Base-by-base conservation (phyloP, 1,140 invertebrate genomes). In the Orchestia grillus region DNA sequence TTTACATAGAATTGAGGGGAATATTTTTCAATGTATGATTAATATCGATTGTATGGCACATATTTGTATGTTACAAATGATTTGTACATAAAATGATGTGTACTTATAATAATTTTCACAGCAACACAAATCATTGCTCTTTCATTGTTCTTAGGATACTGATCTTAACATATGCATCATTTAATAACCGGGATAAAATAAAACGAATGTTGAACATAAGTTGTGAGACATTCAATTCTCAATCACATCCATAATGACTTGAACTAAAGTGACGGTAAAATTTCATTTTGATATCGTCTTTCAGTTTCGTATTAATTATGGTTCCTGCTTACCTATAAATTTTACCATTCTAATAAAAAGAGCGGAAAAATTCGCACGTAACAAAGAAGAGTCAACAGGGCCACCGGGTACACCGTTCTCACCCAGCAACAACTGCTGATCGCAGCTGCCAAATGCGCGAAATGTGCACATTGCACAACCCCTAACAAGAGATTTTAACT, bases 401-500 rank as follows among this genome's bases (percentile, higher is more conserved):
- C 88, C 88, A 90, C 88, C 88, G 88, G 88, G 88, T 90, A 90
- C 88, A 44, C 88, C 41, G 4, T 42, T 44, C 44, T 94, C 92
- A 94, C 92, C 44, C 92, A 94, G 92, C 92, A 94, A 94, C 92
- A 94, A 94, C 92, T 94, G 92, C 92, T 94, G 92, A 94, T 94
- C 44, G 43, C 44, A 40, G 43, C 92, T 94, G 92, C 92, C 92
- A 94, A 44, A 94, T 94, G 92, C 44, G 44, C 40, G 44, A 23
- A 53, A 36, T 19, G 47, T 19, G 47, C 6, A 53, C 6, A 36
- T 1, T 23, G 62, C 28, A 36, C 11, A 77, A 77, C 36, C 62
- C 11, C 62, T 23, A 77, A 1, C 3, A 23, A 77, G 3, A 77
- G 19, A 53, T 53, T 6, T 53, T 19, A 53, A 53, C 6, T 53